phyloP scores from a whole-genome alignment of 2,888 invertebrate species.

The Polydrusus pterygomalis region DNA sequence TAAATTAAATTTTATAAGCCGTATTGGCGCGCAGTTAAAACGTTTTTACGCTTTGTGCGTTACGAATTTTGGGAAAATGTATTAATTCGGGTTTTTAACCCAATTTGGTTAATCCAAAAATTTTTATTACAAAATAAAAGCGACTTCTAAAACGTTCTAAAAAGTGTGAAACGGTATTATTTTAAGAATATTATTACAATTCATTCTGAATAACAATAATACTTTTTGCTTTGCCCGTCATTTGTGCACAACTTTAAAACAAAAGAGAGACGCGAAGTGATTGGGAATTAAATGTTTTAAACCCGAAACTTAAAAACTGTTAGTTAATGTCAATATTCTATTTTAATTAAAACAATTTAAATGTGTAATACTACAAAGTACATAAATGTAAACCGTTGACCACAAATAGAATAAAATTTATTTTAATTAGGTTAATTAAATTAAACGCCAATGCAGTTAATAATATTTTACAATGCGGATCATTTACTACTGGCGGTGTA shows the following conservation, averaged over 20 bases:
- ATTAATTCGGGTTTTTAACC: background rate
- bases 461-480: background rate
- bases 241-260: no score
- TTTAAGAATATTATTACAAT: no score
- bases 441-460: background rate
- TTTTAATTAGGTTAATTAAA: background rate
- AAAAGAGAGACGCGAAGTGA: no score
- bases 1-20: constrained; percentile 45
- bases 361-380: no score
- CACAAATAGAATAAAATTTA: background rate
- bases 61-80: constrained; percentile 7
- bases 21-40: constrained; percentile 28
- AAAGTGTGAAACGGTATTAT: background rate
- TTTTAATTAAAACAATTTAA: no score
- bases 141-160: background rate
- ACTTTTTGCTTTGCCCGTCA: no score
- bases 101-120: background rate
- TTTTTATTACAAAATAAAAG: background rate
- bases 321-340: no score
- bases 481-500: constrained; percentile 1
- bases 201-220: no score
- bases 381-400: background rate
- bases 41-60: constrained; percentile 28
- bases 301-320: no score
- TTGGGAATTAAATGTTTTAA: no score